Evolutionary conservation across 30 jellyfish, hydroid and myxozoan species (phyloP).

Genomic region (Chrysaora quinquecirrha): DNA sequence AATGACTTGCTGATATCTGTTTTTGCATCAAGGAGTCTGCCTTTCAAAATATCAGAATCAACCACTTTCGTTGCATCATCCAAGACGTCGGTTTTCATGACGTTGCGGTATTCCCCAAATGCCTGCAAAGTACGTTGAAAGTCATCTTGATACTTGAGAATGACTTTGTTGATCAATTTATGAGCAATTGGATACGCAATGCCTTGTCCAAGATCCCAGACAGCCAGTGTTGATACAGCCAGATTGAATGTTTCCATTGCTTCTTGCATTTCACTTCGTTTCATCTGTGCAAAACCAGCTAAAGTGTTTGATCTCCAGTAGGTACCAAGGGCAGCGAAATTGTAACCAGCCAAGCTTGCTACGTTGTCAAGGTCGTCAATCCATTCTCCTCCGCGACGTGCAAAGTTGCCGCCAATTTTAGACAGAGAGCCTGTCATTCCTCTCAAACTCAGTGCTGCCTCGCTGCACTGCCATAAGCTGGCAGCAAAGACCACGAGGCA

Average conservation of each 20-base stretch:
- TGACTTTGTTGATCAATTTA: neutral
- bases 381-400: neutral
- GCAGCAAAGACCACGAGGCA: too few relatives aligned
- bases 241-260: neutral
- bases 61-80: neutral
- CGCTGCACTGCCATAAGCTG: too few relatives aligned
- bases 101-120: neutral
- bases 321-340: neutral
- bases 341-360: neutral
- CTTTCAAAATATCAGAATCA: neutral
- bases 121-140: neutral
- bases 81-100: neutral
- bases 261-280: neutral
- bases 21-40: neutral
- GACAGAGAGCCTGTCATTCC: neutral
- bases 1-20: neutral
- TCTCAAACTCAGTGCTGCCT: too few relatives aligned
- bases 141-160: neutral
- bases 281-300: neutral
- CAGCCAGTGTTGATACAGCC: neutral
- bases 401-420: neutral
- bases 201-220: neutral
- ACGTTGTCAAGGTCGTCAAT: neutral
- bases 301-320: neutral
- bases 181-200: neutral